These are phyloP conservation scores for Venturia canescens DNA, from an alignment of 1,140 invertebrate genomes.

Conservation along the genomic window DNA sequence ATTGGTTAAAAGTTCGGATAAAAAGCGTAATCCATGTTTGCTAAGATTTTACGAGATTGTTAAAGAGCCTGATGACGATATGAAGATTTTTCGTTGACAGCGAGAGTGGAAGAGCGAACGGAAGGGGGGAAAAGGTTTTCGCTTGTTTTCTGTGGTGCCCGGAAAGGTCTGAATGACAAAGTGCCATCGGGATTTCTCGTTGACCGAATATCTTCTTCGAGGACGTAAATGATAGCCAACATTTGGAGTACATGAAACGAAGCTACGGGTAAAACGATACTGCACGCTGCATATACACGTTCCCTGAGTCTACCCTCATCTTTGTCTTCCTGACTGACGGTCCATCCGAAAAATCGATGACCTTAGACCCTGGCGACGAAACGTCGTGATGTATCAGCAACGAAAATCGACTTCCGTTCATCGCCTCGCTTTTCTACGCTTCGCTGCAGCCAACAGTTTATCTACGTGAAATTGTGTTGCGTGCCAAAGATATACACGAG, in stretches of 20 bases:
- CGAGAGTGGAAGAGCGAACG: neutral
- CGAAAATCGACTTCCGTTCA: slow-evolving; percentile 41
- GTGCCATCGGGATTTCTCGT: slow-evolving; percentile 10
- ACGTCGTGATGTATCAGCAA: neutral
- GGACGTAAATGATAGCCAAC: slow-evolving; percentile 28
- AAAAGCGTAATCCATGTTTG: neutral
- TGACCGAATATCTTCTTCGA: neutral
- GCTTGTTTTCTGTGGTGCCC: neutral
- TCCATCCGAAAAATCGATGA: slow-evolving; percentile 25
- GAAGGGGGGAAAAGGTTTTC: neutral
- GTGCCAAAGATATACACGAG: slow-evolving; percentile 21
- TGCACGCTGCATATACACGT: too few species aligned
- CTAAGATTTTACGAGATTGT: neutral
- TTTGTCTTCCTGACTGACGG: neutral
- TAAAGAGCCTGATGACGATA: neutral
- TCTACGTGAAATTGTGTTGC: neutral
- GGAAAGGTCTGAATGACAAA: slow-evolving; percentile 15
- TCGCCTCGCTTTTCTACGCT: neutral
- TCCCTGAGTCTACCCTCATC: neutral
- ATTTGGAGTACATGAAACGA: slow-evolving; percentile 27
- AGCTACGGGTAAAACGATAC: slow-evolving; percentile 14
- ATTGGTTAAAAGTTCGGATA: neutral
- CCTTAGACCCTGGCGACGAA: neutral
- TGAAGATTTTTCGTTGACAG: neutral
- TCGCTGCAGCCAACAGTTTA: neutral